Percentiles rank a stretch among this genome's conserved stretches.
These are phyloP conservation scores for Myiozetetes cayanensis DNA, from an alignment of 2,113 vertebrate species.

Conservation along the genomic window DNA sequence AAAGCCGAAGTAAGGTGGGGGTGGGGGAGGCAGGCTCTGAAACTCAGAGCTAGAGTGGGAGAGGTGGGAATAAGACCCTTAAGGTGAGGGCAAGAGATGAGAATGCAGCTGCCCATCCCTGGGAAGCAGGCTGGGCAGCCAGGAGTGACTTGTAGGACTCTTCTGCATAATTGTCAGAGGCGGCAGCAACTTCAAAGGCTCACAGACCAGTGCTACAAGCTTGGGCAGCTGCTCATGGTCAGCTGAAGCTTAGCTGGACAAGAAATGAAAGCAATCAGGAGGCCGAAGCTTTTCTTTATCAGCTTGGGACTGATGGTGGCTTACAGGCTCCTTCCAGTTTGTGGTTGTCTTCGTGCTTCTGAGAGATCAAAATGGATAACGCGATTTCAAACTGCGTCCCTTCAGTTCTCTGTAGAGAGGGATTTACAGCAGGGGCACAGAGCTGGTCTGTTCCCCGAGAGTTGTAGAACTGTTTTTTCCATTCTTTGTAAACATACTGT, in stretches of 20 bases:
- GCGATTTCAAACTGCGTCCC: not conserved
- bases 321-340: not conserved
- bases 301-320: not conserved
- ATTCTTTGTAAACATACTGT: not conserved
- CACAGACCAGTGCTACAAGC: not conserved
- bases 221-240: not conserved
- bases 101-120: not conserved
- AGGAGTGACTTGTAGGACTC: not conserved
- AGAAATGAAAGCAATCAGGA: not conserved
- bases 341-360: not conserved
- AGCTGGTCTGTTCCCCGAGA: not conserved
- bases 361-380: not conserved
- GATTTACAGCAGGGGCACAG: not conserved
- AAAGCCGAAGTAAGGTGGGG: not conserved
- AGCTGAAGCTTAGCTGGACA: not conserved
- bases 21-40: not conserved
- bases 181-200: not conserved
- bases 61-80: not conserved
- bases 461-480: not conserved
- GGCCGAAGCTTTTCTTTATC: not conserved
- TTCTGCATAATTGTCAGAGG: not conserved
- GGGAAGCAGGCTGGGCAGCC: not conserved
- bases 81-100: not conserved
- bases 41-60: not conserved
- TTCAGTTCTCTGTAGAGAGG: not conserved